Conservation (phyloP, 2,888 invertebrate genomes). For the Spilarctia lutea region DNA sequence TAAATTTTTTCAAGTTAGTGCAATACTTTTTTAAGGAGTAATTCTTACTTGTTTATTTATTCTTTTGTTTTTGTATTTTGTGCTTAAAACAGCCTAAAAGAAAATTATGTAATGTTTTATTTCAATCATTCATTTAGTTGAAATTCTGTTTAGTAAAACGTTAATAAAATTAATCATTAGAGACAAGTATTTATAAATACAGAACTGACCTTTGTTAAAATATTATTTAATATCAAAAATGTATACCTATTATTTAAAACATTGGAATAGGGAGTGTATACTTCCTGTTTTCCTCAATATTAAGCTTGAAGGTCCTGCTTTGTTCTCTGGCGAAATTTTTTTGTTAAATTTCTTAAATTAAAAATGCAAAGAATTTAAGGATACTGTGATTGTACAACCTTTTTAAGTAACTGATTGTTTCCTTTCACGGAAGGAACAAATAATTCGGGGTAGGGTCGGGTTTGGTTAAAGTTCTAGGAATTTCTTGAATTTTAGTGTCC, state of each 20-base stretch:
- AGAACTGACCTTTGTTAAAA: too few relatives aligned
- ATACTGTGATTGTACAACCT: background rate
- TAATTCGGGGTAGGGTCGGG: background rate
- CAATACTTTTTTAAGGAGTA: too few relatives aligned
- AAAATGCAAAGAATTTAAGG: background rate
- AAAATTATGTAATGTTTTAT: too few relatives aligned
- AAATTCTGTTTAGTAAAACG: background rate
- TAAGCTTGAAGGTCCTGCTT: background rate
- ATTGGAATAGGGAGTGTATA: too few relatives aligned
- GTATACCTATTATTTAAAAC: background rate
- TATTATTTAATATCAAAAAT: too few relatives aligned
- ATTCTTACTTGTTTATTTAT: too few relatives aligned
- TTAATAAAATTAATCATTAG: background rate
- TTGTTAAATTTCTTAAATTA: background rate
- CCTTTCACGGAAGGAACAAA: background rate
- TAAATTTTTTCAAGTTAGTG: too few relatives aligned
- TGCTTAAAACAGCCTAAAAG: too few relatives aligned
- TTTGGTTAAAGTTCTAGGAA: background rate
- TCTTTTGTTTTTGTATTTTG: too few relatives aligned
- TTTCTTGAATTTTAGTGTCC: background rate
- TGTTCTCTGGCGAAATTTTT: background rate
- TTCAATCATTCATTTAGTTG: too few relatives aligned
- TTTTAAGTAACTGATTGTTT: background rate
- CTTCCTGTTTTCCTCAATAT: background rate
- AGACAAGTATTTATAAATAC: background rate